Evolutionary conservation across 2,113 vertebrate genomes (phyloP).

Genomic region (Podocnemis expansa): DNA sequence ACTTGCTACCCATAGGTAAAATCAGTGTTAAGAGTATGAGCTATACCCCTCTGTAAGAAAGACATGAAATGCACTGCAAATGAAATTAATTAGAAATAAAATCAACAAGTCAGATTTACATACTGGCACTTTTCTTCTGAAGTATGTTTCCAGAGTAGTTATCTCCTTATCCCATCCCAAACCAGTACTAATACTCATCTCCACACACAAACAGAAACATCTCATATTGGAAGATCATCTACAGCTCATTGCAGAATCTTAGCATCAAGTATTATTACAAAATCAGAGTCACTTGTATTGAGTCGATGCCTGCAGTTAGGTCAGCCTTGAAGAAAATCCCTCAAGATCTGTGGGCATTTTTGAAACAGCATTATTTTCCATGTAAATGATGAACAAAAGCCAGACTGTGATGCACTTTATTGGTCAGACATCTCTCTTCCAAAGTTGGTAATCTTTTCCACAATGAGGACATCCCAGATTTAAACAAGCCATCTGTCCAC

Average conservation of each 20-base stretch:
- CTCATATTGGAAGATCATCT: conserved; percentile 25
- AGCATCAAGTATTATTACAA: conserved; percentile 23
- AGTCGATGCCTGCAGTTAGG: conserved; percentile 43
- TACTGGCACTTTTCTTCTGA: neutral
- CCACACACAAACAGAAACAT: conserved; percentile 34
- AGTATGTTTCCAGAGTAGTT: conserved; percentile 6
- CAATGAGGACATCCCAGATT: conserved; percentile 58
- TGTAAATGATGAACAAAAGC: conserved; percentile 46
- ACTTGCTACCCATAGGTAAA: too few species aligned
- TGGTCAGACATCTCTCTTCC: conserved; percentile 48
- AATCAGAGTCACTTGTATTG: conserved; percentile 33
- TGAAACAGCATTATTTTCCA: conserved; percentile 67
- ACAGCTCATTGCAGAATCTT: too few species aligned
- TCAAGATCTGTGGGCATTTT: conserved; percentile 43
- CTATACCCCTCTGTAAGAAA: neutral
- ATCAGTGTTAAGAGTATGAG: too few species aligned
- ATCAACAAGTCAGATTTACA: neutral
- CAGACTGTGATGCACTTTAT: conserved; percentile 63
- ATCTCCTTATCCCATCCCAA: conserved; percentile 44
- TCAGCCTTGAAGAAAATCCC: conserved; percentile 65
- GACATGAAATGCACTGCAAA: neutral
- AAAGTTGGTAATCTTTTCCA: conserved; percentile 72
- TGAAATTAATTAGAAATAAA: neutral
- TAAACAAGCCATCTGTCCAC: conserved; percentile 54
- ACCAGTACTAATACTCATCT: neutral